Base-by-base conservation (phyloP, 2,113 vertebrate species). In the Scortum barcoo region DNA sequence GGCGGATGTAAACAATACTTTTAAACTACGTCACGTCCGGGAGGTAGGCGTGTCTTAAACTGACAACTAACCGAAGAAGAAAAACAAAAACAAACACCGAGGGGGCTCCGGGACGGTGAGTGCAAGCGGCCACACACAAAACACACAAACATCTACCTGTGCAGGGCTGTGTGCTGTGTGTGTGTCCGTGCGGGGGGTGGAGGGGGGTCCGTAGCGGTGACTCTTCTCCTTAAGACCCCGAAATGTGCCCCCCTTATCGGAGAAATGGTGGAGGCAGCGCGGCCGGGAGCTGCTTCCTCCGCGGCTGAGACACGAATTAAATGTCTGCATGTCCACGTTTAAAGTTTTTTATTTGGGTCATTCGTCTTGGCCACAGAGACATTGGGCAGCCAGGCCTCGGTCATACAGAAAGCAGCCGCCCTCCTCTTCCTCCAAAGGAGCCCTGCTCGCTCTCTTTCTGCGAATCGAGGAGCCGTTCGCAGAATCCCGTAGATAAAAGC, bases 11-110 rank as follows among this genome's bases (percentile, higher is more conserved):
- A 57, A 60, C 26, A 36, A 44, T 24, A 24, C 50, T 26, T 91
- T 92, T 81, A 86, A 92, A 90, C 40, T 0, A 86, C 92, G 91
- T 86, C 75, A 93, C 11, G 77, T 94, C 93, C 93, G 54, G 72
- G 0, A 11, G 58, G 72, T 40, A 1, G 91, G 90, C 88, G 89
- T 86, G 68, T 73, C 80, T 72, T 81, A 86, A 81, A 62, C 76
- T 86, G 88, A 82, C 84, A 93, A 56, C 72, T 68, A 83, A 86
- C 87, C 66, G 87, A 89, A 86, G 85, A 84, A 84, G 2, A 91
- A 91, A 81, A 92, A 92, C 90, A 90, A 92, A 91, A 84, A 51
- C 4, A 67, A 67, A 8, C 68, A 33, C 30, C 10, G 56, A 83
- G 38, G 67, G 66, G 77, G 56, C 75, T 82, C 63, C 60, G 80